Conservation (phyloP, 2,888 invertebrate genomes). For the Helicoverpa assulta region DNA sequence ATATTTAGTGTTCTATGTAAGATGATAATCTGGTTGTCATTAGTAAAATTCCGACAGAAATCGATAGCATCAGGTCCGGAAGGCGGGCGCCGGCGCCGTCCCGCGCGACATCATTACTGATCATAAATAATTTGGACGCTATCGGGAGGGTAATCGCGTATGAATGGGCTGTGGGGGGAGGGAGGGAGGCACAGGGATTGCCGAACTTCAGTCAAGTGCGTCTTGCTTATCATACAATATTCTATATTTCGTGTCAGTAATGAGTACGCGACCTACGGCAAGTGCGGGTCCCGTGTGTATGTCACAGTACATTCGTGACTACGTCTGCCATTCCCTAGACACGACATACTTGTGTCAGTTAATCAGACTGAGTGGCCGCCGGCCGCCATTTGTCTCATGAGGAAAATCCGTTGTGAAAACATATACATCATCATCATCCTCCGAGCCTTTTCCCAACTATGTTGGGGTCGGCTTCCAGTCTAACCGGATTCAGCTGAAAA, state of each 20-base stretch:
- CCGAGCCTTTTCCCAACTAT: no score
- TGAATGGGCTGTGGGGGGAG: not conserved
- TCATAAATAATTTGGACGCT: conserved; percentile 50
- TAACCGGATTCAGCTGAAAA: no score
- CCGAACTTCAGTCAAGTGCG: not conserved
- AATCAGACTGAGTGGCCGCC: conserved; percentile 8
- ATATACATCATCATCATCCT: no score
- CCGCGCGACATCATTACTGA: conserved; percentile 41
- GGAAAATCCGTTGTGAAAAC: conserved; percentile 22
- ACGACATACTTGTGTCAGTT: not conserved
- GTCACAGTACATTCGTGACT: not conserved
- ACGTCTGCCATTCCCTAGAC: not conserved
- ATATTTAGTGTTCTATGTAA: not conserved
- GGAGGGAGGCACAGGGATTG: not conserved
- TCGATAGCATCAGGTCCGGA: not conserved
- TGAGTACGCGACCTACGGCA: not conserved
- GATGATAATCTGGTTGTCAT: conserved; percentile 1
- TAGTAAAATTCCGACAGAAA: conserved; percentile 1
- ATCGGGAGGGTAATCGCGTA: conserved; percentile 40
- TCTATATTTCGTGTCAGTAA: not conserved
- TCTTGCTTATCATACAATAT: not conserved
- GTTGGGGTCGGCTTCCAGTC: no score
- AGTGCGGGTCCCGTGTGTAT: not conserved
- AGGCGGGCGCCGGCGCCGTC: not conserved
- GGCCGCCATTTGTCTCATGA: conserved; percentile 1